Base-by-base conservation (phyloP, 2,888 invertebrate species). In the Schizotus pectinicornis region DNA sequence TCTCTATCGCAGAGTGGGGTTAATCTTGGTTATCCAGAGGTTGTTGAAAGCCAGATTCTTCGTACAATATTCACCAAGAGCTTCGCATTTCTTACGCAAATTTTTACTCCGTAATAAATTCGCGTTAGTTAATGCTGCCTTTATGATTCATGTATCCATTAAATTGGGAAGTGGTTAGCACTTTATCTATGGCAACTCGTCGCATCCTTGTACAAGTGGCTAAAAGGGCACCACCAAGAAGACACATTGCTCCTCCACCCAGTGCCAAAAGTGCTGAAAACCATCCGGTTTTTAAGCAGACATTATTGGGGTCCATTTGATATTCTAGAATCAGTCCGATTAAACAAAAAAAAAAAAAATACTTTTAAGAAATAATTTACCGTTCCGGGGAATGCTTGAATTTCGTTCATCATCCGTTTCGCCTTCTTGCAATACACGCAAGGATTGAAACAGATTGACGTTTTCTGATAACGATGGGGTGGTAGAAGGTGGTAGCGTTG, bases 381-480 rank as follows among this genome's bases (percentile, higher is more conserved):
- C 8, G 7, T 13, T 2, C 9, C 7, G 30, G 14, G 2, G 13
- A 39, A 62, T 56, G 3, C 71, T 67, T 6, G 68, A 53, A 53
- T 72, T 72, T 50, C 66, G 62, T 33, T 42, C 55, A 75, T 88
- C 85, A 46, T 90, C 87, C 11, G 86, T 86, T 73, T 94, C 94
- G 0, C 90, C 92, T 73, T 94, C 94, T 75, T 94, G 93, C 49
- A 95, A 79, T 6, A 95, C 95, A 59, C 94, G 83, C 50, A 95
- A 80, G 0, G 94, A 92, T 77, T 95, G 95, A 81, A 94, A 95
- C 49, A 95, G 84, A 71, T 92, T 94, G 37, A 95, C 88, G 76
- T 94, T 95, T 81, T 95, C 95, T 0, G 94, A 94, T 7, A 94
- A 75, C 56, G 82, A 80, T 0, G 76, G 69, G 6, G 65, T 65